Evolutionary conservation across 1,140 invertebrate genomes (phyloP).

Genomic region (Doryteuthis pealeii): DNA sequence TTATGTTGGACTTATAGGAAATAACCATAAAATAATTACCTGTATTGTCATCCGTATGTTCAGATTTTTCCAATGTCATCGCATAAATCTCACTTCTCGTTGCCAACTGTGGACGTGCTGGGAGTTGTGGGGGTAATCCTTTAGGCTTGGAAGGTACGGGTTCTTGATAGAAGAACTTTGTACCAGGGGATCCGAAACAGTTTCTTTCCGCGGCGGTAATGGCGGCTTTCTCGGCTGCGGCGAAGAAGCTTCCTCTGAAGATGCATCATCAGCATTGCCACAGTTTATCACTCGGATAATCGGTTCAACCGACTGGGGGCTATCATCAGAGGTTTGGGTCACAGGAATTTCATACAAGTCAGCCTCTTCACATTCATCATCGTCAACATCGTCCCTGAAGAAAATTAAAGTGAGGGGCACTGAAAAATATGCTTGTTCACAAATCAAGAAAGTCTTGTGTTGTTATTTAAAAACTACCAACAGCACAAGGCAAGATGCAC

Average conservation of each 20-base stretch:
- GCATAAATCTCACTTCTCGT: slow-evolving; percentile 24
- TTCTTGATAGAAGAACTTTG: neutral
- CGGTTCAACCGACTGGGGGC: slow-evolving; percentile 15
- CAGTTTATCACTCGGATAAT: neutral
- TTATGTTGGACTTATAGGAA: too few relatives aligned
- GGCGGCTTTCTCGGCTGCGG: slow-evolving; percentile 22
- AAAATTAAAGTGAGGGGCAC: too few relatives aligned
- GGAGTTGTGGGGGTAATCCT: slow-evolving; percentile 28
- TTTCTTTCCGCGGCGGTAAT: slow-evolving; percentile 25
- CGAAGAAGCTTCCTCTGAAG: slow-evolving; percentile 20
- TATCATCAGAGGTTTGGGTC: slow-evolving; percentile 23
- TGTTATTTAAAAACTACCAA: too few relatives aligned
- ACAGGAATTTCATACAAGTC: slow-evolving; percentile 37
- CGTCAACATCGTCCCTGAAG: slow-evolving; percentile 22
- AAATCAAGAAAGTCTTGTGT: too few relatives aligned
- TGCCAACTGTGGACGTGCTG: slow-evolving; percentile 27
- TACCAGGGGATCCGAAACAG: slow-evolving; percentile 21
- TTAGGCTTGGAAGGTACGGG: slow-evolving; percentile 9
- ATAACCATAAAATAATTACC: slow-evolving; percentile 19
- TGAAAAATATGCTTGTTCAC: too few relatives aligned
- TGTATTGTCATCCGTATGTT: slow-evolving; percentile 27
- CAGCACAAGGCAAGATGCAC: too few relatives aligned
- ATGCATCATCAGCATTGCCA: slow-evolving; percentile 2
- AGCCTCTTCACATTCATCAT: slow-evolving; percentile 20
- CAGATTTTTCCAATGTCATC: slow-evolving; percentile 23